Conservation (phyloP, 2,113 vertebrate genomes). For the Xenus cinereus region DNA sequence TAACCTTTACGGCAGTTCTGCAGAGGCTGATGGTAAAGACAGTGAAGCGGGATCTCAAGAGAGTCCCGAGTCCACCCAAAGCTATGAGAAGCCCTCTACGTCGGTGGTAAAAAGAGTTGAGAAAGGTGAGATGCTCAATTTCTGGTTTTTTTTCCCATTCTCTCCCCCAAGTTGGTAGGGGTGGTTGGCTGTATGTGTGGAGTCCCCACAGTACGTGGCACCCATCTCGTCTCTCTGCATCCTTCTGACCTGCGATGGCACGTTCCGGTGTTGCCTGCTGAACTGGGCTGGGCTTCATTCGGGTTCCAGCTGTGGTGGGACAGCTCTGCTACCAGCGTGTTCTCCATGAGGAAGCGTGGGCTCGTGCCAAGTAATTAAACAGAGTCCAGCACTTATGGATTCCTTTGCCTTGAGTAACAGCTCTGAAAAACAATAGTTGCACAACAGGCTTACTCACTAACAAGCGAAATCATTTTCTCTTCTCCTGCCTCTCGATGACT, state of each 20-base stretch:
- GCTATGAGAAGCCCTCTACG: slow-evolving; percentile 73
- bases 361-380: background rate
- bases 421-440: background rate
- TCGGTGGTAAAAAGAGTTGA: slow-evolving; percentile 69
- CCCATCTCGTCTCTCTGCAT: fast-evolving
- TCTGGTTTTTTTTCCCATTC: background rate
- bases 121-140: slow-evolving; percentile 79
- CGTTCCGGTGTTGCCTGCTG: background rate
- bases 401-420: slow-evolving; percentile 45
- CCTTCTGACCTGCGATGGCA: background rate
- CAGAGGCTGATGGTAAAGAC: background rate
- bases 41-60: background rate
- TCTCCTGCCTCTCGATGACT: background rate
- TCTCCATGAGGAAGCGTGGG: background rate
- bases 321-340: background rate
- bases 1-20: background rate
- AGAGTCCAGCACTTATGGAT: background rate
- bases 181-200: fast-evolving
- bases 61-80: background rate
- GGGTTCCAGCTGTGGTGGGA: background rate
- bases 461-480: background rate
- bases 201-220: fast-evolving
- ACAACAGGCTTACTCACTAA: background rate
- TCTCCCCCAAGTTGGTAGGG: fast-evolving
- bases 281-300: background rate